Evolutionary conservation across 92 coral and sea anemone species (phyloP).

Genomic region (Epizoanthus fatuus): DNA sequence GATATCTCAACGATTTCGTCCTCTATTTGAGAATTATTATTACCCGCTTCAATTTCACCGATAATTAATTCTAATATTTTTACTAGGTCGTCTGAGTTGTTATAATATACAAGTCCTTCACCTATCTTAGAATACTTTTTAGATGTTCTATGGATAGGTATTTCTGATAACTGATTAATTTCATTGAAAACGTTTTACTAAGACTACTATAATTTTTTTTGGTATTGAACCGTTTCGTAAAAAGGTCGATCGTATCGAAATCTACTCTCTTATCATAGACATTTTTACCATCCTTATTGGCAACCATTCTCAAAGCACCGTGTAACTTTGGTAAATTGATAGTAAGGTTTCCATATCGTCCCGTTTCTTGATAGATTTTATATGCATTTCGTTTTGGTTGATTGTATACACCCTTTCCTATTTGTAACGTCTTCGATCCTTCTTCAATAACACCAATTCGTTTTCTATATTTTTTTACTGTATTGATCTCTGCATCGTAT

Average conservation of each 20-base stretch:
- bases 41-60: conserved; percentile 30
- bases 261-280: conserved; percentile 26
- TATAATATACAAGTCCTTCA: conserved; percentile 39
- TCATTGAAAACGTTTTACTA: too few species aligned
- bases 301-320: conserved; percentile 15
- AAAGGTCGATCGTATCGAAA: background rate
- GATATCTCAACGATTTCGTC: conserved; percentile 20
- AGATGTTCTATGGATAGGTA: conserved; percentile 50
- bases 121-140: conserved; percentile 21
- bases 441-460: too few species aligned
- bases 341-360: conserved; percentile 5
- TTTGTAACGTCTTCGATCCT: too few species aligned
- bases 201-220: too few species aligned
- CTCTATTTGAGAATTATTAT: background rate
- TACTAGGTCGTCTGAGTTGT: conserved; percentile 15
- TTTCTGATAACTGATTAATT: background rate
- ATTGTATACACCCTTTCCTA: too few species aligned
- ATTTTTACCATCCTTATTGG: background rate
- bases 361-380: background rate
- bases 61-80: conserved; percentile 10
- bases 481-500: too few species aligned
- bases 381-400: conserved; percentile 47
- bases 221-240: background rate
- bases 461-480: too few species aligned
- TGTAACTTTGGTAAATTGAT: conserved; percentile 35